These are phyloP conservation scores for Macrosoma leucophasiata DNA, from an alignment of 2,888 invertebrate genomes.

Conservation along the genomic window DNA sequence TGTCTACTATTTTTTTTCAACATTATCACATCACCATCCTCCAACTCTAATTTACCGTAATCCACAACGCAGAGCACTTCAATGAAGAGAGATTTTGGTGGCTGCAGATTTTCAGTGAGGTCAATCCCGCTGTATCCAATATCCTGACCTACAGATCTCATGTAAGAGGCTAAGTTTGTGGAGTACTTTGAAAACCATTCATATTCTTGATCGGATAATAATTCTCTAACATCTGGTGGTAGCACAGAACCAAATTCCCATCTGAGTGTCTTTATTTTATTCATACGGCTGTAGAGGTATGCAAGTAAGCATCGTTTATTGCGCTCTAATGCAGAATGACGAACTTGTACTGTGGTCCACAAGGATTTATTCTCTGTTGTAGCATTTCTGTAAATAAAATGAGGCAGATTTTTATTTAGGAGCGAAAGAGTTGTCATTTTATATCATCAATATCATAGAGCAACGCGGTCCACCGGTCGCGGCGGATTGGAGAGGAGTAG, in stretches of 20 bases:
- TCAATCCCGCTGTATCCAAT: conserved; percentile 83
- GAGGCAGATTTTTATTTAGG: neutral
- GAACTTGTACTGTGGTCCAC: conserved; percentile 86
- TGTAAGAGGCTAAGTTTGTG: conserved; percentile 88
- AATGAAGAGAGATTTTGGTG: conserved; percentile 93
- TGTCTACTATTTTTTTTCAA: conserved; percentile 95
- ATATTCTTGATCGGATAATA: conserved; percentile 87
- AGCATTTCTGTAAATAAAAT: conserved; percentile 51
- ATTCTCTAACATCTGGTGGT: conserved; percentile 87
- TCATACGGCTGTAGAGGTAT: conserved; percentile 88
- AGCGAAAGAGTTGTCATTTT: too few relatives aligned
- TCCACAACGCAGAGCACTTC: conserved; percentile 94
- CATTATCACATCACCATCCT: conserved; percentile 92
- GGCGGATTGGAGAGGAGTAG: too few relatives aligned
- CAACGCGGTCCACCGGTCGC: too few relatives aligned
- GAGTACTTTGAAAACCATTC: conserved; percentile 94
- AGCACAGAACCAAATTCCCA: conserved; percentile 97
- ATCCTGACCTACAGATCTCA: conserved; percentile 90
- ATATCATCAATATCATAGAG: too few relatives aligned
- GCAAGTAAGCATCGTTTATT: conserved; percentile 93
- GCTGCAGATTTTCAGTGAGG: conserved; percentile 89
- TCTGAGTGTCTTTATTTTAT: conserved; percentile 87
- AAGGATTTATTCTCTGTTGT: conserved; percentile 74
- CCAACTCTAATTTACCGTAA: conserved; percentile 95
- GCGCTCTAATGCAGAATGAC: conserved; percentile 90